Evolutionary conservation across 2,797 vertebrate genomes (phyloP), one percentile per base, ranked within the genome.

Genomic region (Karalla daura): DNA sequence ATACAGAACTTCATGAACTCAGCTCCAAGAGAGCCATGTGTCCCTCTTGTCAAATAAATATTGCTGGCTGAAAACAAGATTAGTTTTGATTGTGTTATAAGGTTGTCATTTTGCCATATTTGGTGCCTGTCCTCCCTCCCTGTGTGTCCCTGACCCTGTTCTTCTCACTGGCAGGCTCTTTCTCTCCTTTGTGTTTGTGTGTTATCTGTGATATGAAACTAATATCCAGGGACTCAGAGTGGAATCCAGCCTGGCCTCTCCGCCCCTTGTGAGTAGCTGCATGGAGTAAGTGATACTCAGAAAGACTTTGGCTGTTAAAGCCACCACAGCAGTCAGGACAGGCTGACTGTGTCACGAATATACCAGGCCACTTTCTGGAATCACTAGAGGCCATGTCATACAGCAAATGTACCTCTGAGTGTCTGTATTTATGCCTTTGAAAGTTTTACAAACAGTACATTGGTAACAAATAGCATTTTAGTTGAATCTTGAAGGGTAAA

Each of bases 181-280:
- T 63, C 72, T 64, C 75, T 62, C 73, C 81, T 86, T 85, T 87
- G 83, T 84, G 70, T 84, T 84, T 73, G 78, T 78, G 51, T 76
- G 80, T 90, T 84, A 90, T 87, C 86, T 87, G 74, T 81, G 80
- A 90, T 86, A 89, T 84, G 86, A 91, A 90, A 90, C 75, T 64
- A 85, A 90, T 89, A 92, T 84, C 81, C 83, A 80, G 83, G 81
- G 89, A 90, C 84, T 90, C 77, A 65, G 70, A 80, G 77, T 70
- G 88, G 86, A 92, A 92, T 91, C 77, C 74, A 56, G 81, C 55
- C 72, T 71, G 80, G 70, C 84, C 81, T 83, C 80, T 64, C 36
- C 21, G 45, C 86, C 88, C 74, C 83, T 80, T 63, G 74, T 35
- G 64, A 72, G 71, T 82, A 70, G 70, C 80, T 65, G 83, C 73